Conservation (phyloP, 2,888 invertebrate species). For the Rotaria macrura region DNA sequence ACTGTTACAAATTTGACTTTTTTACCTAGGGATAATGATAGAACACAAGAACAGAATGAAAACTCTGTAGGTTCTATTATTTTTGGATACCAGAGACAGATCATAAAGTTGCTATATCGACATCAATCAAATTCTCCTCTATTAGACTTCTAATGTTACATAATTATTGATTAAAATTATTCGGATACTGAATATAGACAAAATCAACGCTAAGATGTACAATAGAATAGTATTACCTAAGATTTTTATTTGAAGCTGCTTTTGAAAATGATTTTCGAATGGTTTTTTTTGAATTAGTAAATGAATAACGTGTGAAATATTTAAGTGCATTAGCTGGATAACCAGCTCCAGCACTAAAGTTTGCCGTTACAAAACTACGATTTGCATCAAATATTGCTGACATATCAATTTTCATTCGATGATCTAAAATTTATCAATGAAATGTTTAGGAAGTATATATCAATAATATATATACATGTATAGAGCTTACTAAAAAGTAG, state of each 20-base stretch:
- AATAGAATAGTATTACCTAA: too few relatives aligned
- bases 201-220: too few relatives aligned
- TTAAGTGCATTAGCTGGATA: neutral
- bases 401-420: slow-evolving; percentile 11
- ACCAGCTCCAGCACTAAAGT: neutral
- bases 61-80: too few relatives aligned
- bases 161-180: neutral
- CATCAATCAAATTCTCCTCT: too few relatives aligned
- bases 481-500: neutral
- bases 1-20: too few relatives aligned
- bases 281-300: neutral
- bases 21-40: too few relatives aligned
- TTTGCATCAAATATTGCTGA: neutral
- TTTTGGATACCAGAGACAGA: too few relatives aligned
- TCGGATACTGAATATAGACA: too few relatives aligned
- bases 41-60: too few relatives aligned
- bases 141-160: neutral
- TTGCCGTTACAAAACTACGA: neutral
- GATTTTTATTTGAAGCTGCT: slow-evolving; percentile 13
- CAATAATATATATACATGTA: too few relatives aligned
- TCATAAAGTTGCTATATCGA: too few relatives aligned
- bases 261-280: neutral
- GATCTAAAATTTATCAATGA: neutral
- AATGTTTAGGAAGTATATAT: neutral
- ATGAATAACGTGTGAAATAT: slow-evolving; percentile 2